phyloP scores from a whole-genome alignment of 2,113 vertebrate species.

The Centropristis striata region DNA sequence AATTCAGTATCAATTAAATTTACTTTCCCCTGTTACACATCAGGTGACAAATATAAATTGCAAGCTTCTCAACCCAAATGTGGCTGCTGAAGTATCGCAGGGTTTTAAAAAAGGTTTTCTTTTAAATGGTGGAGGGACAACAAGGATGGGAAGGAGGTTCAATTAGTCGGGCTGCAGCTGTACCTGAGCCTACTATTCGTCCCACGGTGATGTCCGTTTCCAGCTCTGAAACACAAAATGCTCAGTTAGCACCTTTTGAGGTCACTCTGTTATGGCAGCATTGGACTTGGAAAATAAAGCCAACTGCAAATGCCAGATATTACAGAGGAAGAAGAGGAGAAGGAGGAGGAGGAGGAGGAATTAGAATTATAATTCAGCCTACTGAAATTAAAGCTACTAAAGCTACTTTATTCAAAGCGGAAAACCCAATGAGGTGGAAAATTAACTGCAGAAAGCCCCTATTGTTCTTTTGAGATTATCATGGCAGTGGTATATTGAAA shows the following conservation, averaged over 20 bases:
- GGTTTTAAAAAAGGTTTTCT: conserved; percentile 45
- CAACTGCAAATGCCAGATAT: conserved; percentile 45
- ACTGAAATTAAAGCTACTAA: background rate
- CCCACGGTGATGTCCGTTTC: conserved; percentile 92
- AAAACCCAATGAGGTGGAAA: conserved; percentile 63
- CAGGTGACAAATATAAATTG: background rate
- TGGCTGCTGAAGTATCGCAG: conserved; percentile 28
- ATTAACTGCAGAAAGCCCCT: conserved; percentile 57
- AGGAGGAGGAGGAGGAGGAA: background rate
- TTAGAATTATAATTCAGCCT: conserved; percentile 47
- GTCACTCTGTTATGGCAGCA: conserved; percentile 37
- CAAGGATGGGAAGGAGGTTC: conserved; percentile 17
- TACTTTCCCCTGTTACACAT: background rate
- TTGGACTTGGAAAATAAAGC: conserved; percentile 54
- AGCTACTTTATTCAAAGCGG: conserved; percentile 30
- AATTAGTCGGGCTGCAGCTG: conserved; percentile 75
- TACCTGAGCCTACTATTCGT: conserved; percentile 97
- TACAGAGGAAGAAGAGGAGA: conserved; percentile 15
- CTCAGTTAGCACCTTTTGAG: conserved; percentile 75
- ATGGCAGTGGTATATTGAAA: conserved; percentile 38
- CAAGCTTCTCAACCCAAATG: background rate
- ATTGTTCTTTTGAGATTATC: conserved; percentile 45
- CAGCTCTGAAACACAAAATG: conserved; percentile 98
- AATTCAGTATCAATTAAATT: background rate
- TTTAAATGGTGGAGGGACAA: conserved; percentile 10